phyloP scores from a whole-genome alignment of 1,140 invertebrate species.

The Ceratosolen fusciceps region DNA sequence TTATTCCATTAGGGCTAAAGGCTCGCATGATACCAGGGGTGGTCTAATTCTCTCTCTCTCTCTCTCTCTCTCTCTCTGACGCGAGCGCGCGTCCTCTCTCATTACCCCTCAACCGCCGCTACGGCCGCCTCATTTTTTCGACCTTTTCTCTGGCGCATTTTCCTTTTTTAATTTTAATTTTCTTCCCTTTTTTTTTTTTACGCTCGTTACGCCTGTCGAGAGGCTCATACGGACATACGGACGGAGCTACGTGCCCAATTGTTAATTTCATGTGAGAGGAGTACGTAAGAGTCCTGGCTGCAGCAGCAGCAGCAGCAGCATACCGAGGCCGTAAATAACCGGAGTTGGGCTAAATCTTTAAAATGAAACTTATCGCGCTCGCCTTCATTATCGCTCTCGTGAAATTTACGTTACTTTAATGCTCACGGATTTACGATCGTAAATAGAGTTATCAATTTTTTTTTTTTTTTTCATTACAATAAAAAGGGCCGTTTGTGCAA shows the following conservation, averaged over 20 bases:
- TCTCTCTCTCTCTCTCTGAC: not conserved
- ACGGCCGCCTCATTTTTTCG: too few species aligned
- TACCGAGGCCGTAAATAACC: not conserved
- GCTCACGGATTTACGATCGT: not conserved
- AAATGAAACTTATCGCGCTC: not conserved
- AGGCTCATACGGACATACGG: too few species aligned
- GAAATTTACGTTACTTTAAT: not conserved
- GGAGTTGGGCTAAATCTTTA: not conserved
- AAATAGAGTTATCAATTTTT: conserved; percentile 20
- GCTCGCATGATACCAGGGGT: not conserved
- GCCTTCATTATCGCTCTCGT: not conserved
- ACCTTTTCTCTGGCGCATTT: not conserved
- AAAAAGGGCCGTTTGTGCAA: not conserved
- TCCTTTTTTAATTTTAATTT: not conserved
- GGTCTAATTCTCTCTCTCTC: not conserved
- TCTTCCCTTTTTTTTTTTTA: not conserved
- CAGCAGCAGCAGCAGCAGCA: too few species aligned
- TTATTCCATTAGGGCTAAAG: not conserved
- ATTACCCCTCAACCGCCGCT: too few species aligned
- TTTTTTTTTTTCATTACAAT: too few species aligned
- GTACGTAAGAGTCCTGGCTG: too few species aligned
- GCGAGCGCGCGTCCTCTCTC: too few species aligned
- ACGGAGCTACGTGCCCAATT: not conserved
- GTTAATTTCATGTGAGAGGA: not conserved
- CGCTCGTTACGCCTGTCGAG: not conserved